Evolutionary conservation across 2,797 vertebrate species (phyloP).

Genomic region (Sebastes vulpes): DNA sequence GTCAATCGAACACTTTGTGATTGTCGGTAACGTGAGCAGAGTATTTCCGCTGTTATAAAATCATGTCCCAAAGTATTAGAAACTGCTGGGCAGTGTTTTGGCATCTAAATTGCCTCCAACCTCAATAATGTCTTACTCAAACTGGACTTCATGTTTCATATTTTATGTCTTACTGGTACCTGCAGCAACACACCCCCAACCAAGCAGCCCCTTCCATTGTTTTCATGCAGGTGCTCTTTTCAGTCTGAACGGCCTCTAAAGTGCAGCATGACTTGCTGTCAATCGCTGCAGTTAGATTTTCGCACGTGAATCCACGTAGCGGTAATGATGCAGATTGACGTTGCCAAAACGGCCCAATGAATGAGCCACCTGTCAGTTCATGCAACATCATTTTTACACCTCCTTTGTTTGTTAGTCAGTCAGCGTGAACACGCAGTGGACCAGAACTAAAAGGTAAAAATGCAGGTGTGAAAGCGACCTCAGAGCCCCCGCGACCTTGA

Average conservation of each 20-base stretch:
- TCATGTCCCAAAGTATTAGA: not conserved
- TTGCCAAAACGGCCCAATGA: not conserved
- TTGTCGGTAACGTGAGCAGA: not conserved
- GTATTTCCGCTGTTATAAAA: not conserved
- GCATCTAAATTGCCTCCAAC: not conserved
- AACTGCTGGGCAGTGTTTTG: not conserved
- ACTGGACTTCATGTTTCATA: not conserved
- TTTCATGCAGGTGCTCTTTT: not conserved
- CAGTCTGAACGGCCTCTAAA: not conserved
- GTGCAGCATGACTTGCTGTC: not conserved
- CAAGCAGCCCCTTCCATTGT: not conserved
- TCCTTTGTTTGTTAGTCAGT: not conserved
- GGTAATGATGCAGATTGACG: not conserved
- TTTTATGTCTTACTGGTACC: not conserved
- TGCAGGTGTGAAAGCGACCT: not conserved
- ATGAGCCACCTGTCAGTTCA: not conserved
- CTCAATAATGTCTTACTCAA: not conserved
- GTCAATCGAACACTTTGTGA: not conserved
- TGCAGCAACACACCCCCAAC: not conserved
- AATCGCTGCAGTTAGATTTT: not conserved
- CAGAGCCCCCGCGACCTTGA: not conserved
- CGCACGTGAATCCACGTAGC: not conserved
- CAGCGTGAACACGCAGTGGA: not conserved
- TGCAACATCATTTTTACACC: not conserved
- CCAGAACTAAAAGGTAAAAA: not conserved